Conservation (phyloP, 2,888 invertebrate species). For the Galeopsomyia nigrocyanea region DNA sequence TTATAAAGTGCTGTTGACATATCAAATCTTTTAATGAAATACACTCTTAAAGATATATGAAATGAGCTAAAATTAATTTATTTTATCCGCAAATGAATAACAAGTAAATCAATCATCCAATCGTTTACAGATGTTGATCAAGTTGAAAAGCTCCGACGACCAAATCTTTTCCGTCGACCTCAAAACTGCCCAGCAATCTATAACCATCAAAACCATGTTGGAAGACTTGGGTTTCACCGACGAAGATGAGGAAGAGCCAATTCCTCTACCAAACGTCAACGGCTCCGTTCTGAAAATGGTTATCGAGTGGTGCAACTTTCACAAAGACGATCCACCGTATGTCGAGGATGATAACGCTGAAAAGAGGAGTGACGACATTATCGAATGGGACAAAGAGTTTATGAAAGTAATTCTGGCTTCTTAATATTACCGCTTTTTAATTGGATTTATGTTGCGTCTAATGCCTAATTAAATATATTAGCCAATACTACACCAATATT, state of each 20-base stretch:
- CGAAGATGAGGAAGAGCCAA: constrained; percentile 89
- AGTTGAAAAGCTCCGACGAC: constrained; percentile 91
- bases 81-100: too few species aligned
- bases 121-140: constrained; percentile 86
- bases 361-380: constrained; percentile 97
- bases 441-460: too few species aligned
- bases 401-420: constrained; percentile 74
- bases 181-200: constrained; percentile 95
- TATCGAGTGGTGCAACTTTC: constrained; percentile 89
- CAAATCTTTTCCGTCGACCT: constrained; percentile 95
- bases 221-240: constrained; percentile 87
- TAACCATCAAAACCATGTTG: constrained; percentile 96
- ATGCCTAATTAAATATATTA: too few species aligned
- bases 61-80: too few species aligned
- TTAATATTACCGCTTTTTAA: too few species aligned
- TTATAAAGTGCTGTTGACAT: too few species aligned
- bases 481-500: too few species aligned
- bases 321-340: constrained; percentile 92
- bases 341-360: constrained; percentile 96
- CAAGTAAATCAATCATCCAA: too few species aligned
- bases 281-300: constrained; percentile 94
- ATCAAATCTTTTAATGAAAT: too few species aligned
- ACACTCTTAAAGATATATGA: too few species aligned
- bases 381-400: constrained; percentile 97
- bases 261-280: constrained; percentile 95